Percentiles rank a stretch among this genome's conserved stretches.
Evolutionary conservation across 2,888 invertebrate species (phyloP).

Genomic region (Cosmia pyralina): DNA sequence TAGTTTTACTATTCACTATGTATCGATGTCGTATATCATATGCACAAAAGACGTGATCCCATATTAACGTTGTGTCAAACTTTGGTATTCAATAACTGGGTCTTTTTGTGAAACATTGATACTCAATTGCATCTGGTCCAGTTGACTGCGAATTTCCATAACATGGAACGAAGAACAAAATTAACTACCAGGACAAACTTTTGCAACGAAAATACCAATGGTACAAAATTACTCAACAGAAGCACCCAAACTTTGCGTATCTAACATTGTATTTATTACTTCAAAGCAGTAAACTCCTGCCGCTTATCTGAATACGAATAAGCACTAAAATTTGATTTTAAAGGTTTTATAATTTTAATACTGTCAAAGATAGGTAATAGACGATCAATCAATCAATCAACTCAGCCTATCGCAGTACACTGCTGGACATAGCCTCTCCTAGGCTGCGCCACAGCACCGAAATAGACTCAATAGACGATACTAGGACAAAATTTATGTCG

Average conservation of each 20-base stretch:
- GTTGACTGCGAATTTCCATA: background rate
- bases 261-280: background rate
- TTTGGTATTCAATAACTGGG: background rate
- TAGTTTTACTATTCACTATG: conserved; percentile 12
- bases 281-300: background rate
- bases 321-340: background rate
- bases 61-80: background rate
- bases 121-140: background rate
- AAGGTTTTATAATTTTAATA: background rate
- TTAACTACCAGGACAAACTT: background rate
- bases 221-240: background rate
- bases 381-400: too few species aligned
- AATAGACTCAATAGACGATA: background rate
- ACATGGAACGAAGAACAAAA: background rate
- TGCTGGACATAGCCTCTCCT: too few species aligned
- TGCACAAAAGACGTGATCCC: background rate
- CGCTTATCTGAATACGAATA: background rate
- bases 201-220: background rate
- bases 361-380: background rate
- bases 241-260: background rate
- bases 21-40: background rate
- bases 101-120: background rate
- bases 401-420: too few species aligned
- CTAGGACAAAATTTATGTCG: conserved; percentile 3
- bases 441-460: too few species aligned